A percentile compares a stretch with the other conserved stretches of the same genome.
These are phyloP conservation scores for Ptilorrhoa leucosticta DNA, from an alignment of 2,113 vertebrate genomes.

Conservation along the genomic window DNA sequence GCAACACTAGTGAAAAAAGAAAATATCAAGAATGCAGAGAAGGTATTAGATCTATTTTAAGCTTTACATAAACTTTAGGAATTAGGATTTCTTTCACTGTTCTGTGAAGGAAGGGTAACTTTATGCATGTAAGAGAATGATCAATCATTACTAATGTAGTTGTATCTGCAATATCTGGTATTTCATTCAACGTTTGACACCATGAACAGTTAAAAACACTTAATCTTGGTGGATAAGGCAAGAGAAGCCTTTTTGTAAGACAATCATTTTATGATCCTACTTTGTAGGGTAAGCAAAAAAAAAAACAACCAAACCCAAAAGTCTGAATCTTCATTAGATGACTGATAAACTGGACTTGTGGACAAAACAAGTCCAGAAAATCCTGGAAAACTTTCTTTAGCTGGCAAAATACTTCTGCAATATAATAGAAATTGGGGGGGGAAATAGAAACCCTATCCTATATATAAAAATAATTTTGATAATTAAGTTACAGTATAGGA, in stretches of 20 bases:
- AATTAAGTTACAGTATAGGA: not conserved
- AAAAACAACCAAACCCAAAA: not conserved
- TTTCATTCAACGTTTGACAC: not conserved
- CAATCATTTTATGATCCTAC: not conserved
- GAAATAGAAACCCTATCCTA: not conserved
- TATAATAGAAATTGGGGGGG: not conserved
- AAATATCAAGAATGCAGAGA: not conserved
- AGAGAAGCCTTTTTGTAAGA: not conserved
- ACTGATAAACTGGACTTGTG: not conserved
- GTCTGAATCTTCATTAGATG: not conserved
- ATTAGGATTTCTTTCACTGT: not conserved
- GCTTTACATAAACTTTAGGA: not conserved
- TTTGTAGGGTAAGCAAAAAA: not conserved
- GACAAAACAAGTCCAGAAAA: not conserved
- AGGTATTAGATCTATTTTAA: not conserved
- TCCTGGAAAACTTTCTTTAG: not conserved
- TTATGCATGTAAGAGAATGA: not conserved
- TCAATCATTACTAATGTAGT: not conserved
- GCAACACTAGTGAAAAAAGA: not conserved
- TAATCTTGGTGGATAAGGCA: not conserved
- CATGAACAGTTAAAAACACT: not conserved
- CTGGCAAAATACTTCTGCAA: not conserved
- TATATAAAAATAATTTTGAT: not conserved
- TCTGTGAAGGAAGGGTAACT: not conserved
- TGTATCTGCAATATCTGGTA: not conserved